Percentiles rank a stretch among this genome's conserved stretches.
Conservation (phyloP, 2,888 invertebrate genomes). For the Trissolcus brochymenae region DNA sequence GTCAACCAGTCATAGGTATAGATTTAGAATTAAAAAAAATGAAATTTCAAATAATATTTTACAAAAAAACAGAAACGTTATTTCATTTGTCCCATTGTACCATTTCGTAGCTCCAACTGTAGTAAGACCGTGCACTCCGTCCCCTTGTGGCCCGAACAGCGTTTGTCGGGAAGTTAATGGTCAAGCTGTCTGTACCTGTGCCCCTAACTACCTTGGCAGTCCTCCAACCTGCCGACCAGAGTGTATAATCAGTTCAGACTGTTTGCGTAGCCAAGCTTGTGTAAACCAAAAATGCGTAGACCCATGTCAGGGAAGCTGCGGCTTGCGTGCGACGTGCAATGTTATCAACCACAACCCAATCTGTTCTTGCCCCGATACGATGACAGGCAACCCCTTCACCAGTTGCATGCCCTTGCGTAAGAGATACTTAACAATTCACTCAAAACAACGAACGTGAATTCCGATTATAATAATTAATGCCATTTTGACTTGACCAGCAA, state of each 20-base stretch:
- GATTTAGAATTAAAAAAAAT: constrained; percentile 5
- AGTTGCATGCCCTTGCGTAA: constrained; percentile 64
- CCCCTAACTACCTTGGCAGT: constrained; percentile 81
- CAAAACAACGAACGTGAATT: too few relatives aligned
- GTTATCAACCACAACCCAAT: constrained; percentile 83
- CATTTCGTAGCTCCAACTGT: constrained; percentile 45
- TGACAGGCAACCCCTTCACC: constrained; percentile 80
- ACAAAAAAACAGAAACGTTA: background rate
- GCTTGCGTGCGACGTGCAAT: constrained; percentile 79
- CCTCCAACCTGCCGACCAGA: constrained; percentile 84
- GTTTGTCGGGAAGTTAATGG: constrained; percentile 81
- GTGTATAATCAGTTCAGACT: constrained; percentile 83
- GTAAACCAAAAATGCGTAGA: constrained; percentile 82
- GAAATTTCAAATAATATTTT: background rate
- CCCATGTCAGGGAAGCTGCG: constrained; percentile 80
- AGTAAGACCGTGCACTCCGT: constrained; percentile 80
- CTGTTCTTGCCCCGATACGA: constrained; percentile 80
- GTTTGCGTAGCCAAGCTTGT: constrained; percentile 81
- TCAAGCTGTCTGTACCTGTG: constrained; percentile 82
- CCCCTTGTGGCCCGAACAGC: constrained; percentile 83
- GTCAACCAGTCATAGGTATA: constrained; percentile 79
- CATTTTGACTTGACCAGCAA: constrained; percentile 3
- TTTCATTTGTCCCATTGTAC: background rate
- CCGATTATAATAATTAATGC: background rate
- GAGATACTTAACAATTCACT: constrained; percentile 2